These are phyloP conservation scores for Drusus annulatus DNA, from an alignment of 1,140 invertebrate species.

Conservation along the genomic window DNA sequence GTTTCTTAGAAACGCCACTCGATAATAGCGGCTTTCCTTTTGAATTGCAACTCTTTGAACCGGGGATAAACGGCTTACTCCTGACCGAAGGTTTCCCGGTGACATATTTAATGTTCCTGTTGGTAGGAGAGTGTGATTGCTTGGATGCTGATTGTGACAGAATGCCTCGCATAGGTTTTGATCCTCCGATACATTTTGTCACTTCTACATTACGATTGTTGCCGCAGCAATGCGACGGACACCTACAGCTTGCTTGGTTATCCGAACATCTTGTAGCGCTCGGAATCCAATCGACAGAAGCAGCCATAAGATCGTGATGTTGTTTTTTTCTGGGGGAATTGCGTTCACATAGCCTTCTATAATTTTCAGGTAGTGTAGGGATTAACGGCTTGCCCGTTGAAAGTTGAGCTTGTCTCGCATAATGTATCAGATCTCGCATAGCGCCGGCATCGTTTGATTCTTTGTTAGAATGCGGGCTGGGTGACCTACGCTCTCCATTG, in stretches of 20 bases:
- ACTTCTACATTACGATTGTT: background rate
- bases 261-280: background rate
- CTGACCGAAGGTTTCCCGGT: slow-evolving; percentile 20
- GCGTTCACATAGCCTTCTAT: background rate
- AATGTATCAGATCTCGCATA: slow-evolving; percentile 25
- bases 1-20: background rate
- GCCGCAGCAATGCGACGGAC: slow-evolving; percentile 4
- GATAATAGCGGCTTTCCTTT: background rate
- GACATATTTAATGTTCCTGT: slow-evolving; percentile 22
- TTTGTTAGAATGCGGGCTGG: background rate
- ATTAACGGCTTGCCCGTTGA: slow-evolving; percentile 1
- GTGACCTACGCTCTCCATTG: background rate
- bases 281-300: slow-evolving; percentile 27
- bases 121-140: background rate
- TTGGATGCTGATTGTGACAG: slow-evolving; percentile 14
- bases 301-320: background rate
- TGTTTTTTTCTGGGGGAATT: slow-evolving; percentile 6
- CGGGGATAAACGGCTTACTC: slow-evolving; percentile 7
- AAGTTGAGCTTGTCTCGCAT: slow-evolving; percentile 5
- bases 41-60: background rate
- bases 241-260: background rate
- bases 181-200: background rate
- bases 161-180: slow-evolving; percentile 37
- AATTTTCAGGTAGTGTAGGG: slow-evolving; percentile 37
- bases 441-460: background rate